Base-by-base conservation (phyloP, 2,888 invertebrate genomes). In the Bellardia bayeri region DNA sequence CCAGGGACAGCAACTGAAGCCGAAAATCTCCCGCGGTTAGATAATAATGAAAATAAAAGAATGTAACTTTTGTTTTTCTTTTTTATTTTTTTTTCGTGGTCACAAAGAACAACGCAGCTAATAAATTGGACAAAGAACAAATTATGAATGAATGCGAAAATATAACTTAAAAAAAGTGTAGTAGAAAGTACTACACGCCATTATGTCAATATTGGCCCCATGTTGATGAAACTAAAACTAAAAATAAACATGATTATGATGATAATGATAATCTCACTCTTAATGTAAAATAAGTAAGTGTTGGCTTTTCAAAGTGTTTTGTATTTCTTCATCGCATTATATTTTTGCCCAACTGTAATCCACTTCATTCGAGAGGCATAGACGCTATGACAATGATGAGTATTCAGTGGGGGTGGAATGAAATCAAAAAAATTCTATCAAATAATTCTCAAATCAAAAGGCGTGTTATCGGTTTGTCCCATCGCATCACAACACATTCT, bases 211-310 rank as follows among this genome's bases (percentile, higher is more conserved):
- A 64, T 71, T 81, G 16, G 64, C 42, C 33, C 42, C 42, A 16
- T 30, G 16, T 11, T 33, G 14, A 51, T 4, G 23, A 72, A 3
- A 37, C 6, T 33, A 5, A 33, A 33, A 45, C 51, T 51, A 3
- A 5, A n/a, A 42, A 16, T 71, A 40, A 40, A 16, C 6, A 66
- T 45, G 30, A 74, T 61, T 61, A 37, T 72, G 42, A 81, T 64
- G 80, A 63, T 71, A 76, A 45, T 64, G 72, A 51, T 86, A 82
- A 86, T 82, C 78, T 45, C 9, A 40, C 51, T 69, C 69, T 76
- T 76, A 71, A 83, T 61, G 51, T 58, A 37, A 14, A 74, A 58
- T 66, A 56, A 74, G 64, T 66, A 56, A 74, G 64, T 58, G 54
- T 40, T 66, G 37, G 37, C 30, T 33, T 76, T 42, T 72, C 14